These are phyloP conservation scores for Pseudochromis fuscus DNA, from an alignment of 2,797 vertebrate species.

Conservation along the genomic window DNA sequence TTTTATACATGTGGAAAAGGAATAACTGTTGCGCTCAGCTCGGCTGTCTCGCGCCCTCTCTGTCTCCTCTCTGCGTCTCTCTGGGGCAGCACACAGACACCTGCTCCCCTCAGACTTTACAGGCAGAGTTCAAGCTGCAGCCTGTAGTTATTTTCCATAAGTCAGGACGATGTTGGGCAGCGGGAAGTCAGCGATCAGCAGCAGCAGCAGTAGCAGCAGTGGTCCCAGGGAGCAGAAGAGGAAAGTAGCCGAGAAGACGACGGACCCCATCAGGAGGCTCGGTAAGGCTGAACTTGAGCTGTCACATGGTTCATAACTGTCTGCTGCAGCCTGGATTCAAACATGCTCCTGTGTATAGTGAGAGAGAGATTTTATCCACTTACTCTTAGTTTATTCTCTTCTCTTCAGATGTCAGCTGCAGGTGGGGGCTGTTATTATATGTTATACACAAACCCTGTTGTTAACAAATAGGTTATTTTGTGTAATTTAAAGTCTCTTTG, in stretches of 20 bases:
- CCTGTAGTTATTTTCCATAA: neutral
- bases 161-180: constrained; percentile 73
- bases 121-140: neutral
- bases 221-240: constrained; percentile 53
- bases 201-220: too few species aligned
- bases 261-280: constrained; percentile 76
- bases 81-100: constrained; percentile 39
- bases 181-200: constrained; percentile 59
- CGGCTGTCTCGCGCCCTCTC: too few species aligned
- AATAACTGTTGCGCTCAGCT: constrained; percentile 30
- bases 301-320: too few species aligned
- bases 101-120: constrained; percentile 24
- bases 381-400: neutral
- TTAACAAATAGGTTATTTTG: neutral
- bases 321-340: too few species aligned
- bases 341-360: too few species aligned
- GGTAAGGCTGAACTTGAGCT: constrained; percentile 71
- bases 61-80: constrained; percentile 15
- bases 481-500: neutral
- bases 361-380: neutral
- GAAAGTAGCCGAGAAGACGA: constrained; percentile 62
- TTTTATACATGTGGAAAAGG: constrained; percentile 50
- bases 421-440: neutral
- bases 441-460: too few species aligned
- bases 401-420: neutral